Percentiles rank a stretch among this genome's conserved stretches.
phyloP scores from a whole-genome alignment of 2,113 vertebrate genomes.

The Clarias macrocephalus region DNA sequence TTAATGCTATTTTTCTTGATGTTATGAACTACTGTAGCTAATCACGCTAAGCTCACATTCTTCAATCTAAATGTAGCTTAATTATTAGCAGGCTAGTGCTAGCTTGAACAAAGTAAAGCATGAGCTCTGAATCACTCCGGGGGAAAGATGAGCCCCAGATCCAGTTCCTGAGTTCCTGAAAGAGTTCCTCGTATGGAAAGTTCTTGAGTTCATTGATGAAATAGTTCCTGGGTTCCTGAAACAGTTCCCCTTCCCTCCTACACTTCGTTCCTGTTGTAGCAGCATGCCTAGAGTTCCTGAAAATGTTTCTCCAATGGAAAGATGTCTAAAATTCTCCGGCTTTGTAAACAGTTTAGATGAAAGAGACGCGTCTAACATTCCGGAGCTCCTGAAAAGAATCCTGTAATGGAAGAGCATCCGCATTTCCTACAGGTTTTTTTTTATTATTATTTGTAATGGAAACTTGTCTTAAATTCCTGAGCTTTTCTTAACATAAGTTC shows the following conservation, averaged over 20 bases:
- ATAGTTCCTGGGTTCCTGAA: background rate
- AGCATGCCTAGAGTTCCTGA: background rate
- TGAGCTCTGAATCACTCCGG: background rate
- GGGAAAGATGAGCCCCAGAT: background rate
- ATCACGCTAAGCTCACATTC: background rate
- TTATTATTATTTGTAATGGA: background rate
- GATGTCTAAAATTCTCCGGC: background rate
- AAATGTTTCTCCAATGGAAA: background rate
- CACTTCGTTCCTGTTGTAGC: background rate
- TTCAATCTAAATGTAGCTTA: background rate
- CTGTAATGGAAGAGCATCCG: background rate
- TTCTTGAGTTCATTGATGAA: background rate
- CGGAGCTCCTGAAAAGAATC: background rate
- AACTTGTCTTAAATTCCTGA: background rate
- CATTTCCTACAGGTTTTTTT: too few relatives aligned
- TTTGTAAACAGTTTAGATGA: background rate
- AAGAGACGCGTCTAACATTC: background rate
- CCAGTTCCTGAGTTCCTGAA: background rate
- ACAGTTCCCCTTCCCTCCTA: background rate
- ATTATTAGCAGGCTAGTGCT: background rate
- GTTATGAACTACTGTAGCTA: background rate
- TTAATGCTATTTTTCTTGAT: background rate
- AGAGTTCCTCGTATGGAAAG: background rate
- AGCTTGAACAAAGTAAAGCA: background rate
- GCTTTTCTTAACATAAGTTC: background rate